Evolutionary conservation across 2,113 vertebrate genomes (phyloP), one percentile per base, ranked within the genome.

Genomic region (Potamarius usumacintae): DNA sequence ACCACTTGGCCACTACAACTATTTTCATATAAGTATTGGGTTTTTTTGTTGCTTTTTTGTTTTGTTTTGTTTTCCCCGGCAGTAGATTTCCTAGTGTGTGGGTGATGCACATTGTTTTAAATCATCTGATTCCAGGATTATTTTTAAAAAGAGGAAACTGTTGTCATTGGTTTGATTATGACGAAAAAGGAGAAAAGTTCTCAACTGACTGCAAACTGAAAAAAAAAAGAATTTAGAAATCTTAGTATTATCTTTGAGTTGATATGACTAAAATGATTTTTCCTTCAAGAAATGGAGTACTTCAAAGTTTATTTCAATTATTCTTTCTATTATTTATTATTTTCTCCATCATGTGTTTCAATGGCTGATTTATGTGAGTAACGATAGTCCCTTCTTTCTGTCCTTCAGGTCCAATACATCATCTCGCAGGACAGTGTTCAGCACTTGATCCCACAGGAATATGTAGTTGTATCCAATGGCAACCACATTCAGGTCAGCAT

Each of bases 371-470:
- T 42, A 17, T 25, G 60, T 62, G 50, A 48, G 27, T 27, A 71
- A 27, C 34, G 48, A 14, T 60, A 22, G 25, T 14, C 20, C 7
- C 34, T 82, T 11, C 15, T 27, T 60, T 53, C 52, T 57, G 17
- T 82, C 53, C 10, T 52, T 83, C 92, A 99, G 98, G 97, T 99
- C 20, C 98, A 99, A 92, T 99, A 99, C 62, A 98, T 99, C 87
- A 99, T 99, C 92, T 97, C 98, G 48, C 97, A 97, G 93, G 97
- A 99, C 0, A 95, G 97, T 0, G 95, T 99, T 18, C 96, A 95
- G 34, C 98, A 98, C 90, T 92, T 99, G n/a, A 94, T 99, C 84
- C 98, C 98, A 34, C 98, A 98, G 22, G 97, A 99, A 83, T 99
- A 98, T 1, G 97, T 99, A 0, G 97, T 99, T 4, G 95, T 99